A percentile compares a stretch with the other conserved stretches of the same genome.
These are phyloP conservation scores for Puffinus mauretanicus DNA, from an alignment of 2,113 vertebrate species.

Conservation along the genomic window DNA sequence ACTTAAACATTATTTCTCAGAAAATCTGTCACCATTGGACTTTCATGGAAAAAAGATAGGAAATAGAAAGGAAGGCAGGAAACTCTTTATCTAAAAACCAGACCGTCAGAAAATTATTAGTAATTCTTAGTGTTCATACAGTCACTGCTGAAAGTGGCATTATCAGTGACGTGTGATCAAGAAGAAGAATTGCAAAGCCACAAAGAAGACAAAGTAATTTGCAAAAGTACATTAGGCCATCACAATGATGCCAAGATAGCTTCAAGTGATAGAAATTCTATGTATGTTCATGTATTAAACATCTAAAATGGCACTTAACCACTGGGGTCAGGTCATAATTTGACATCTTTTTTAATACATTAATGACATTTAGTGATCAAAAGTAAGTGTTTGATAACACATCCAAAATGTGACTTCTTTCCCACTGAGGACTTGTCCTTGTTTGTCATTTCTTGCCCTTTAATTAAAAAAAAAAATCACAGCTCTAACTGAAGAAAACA, in stretches of 20 bases:
- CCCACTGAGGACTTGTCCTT: not conserved
- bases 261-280: slow-evolving; percentile 36
- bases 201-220: slow-evolving; percentile 68
- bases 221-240: slow-evolving; percentile 51
- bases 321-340: not conserved
- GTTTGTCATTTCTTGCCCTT: not conserved
- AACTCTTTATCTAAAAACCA: slow-evolving; percentile 21
- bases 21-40: slow-evolving; percentile 42
- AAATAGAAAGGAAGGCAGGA: not conserved
- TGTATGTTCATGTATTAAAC: not conserved
- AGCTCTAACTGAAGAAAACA: not conserved
- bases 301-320: not conserved
- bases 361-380: not conserved
- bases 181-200: slow-evolving; percentile 51
- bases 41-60: not conserved
- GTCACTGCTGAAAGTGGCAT: slow-evolving; percentile 65
- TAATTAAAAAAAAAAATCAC: not conserved
- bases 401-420: not conserved
- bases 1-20: slow-evolving; percentile 10
- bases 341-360: not conserved
- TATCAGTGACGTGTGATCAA: slow-evolving; percentile 58
- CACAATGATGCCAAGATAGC: slow-evolving; percentile 38
- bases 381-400: not conserved
- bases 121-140: slow-evolving; percentile 41
- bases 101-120: slow-evolving; percentile 59